Base-by-base conservation (phyloP, 1,140 invertebrate genomes). In the Caenorhabditis remanei region DNA sequence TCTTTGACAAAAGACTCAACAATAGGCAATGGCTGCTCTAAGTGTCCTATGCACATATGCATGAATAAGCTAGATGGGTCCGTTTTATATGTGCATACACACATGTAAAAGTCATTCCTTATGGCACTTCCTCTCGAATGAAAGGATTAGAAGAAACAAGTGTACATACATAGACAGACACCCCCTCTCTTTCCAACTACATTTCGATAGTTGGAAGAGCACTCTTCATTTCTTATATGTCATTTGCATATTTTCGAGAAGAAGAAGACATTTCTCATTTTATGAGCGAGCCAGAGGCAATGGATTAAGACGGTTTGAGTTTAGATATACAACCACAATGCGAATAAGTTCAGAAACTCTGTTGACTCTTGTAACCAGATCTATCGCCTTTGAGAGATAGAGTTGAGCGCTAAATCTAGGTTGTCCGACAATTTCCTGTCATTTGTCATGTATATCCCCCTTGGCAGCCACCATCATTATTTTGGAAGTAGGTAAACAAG, bases 131-230 rank as follows among this genome's bases (percentile, higher is more conserved):
- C 63, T 67, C 32, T 67, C 63, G 63, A 67, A 41, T 67, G 63
- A 67, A 67, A 67, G 63, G 63, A 67, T 67, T 67, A 67, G 63
- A 67, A 32, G 63, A 67, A 32, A 67, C 63, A 67, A 67, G 63
- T 67, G 32, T 67, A 67, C 63, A 67, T 24, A 61, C n/a, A n/a
- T 61, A 19, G 58, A 61, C 7, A 61, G 14, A 61, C 16, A 14
- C 58, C 8, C 58, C 58, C 13, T 21, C 8, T 61, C 24, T 67
- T 11, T 9, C 32, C 19, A 6, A n/a, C 19, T n/a, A 58, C 14
- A 58, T 58, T 58, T 19, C 56, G 14, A 58, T 58, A n/a, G 14
- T 1, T 9, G n/a, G 56, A 58, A 9, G 21, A 58, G 24, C 24
- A 40, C 13, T 2, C 32, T 32, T 32, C 32, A 32, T 32, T 32